Conservation (phyloP, 2,888 invertebrate genomes). For the Drosophila algonquin region DNA sequence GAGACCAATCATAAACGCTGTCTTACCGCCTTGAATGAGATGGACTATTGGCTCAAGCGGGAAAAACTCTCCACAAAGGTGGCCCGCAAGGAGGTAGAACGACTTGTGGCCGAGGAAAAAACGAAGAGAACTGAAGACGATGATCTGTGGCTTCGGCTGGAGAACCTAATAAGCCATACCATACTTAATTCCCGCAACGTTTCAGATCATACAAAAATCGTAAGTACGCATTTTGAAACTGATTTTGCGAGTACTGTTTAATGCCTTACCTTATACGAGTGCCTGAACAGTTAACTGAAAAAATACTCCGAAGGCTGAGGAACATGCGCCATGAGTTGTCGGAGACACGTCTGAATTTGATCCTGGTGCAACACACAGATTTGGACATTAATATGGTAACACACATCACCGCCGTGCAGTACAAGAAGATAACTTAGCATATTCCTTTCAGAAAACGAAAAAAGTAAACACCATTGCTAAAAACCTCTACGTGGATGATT, state of each 20-base stretch:
- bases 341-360: slow-evolving; percentile 1
- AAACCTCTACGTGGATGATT: not conserved
- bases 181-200: not conserved
- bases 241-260: not conserved
- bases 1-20: not conserved
- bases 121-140: not conserved
- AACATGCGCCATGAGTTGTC: slow-evolving; percentile 13
- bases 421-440: not conserved
- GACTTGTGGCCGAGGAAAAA: not conserved
- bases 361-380: slow-evolving; percentile 11
- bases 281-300: not conserved
- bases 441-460: slow-evolving; percentile 5
- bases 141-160: not conserved
- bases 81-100: not conserved
- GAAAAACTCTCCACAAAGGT: not conserved
- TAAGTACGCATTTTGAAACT: not conserved
- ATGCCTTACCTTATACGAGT: too few relatives aligned
- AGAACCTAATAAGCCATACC: not conserved
- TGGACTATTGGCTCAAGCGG: slow-evolving; percentile 8
- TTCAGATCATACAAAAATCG: not conserved
- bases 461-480: slow-evolving; percentile 4
- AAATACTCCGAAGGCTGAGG: not conserved
- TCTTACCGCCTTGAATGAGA: not conserved
- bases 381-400: slow-evolving; percentile 3
- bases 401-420: not conserved